Evolutionary conservation across 2,797 vertebrate species (phyloP).

Genomic region (Chaunax sp.): DNA sequence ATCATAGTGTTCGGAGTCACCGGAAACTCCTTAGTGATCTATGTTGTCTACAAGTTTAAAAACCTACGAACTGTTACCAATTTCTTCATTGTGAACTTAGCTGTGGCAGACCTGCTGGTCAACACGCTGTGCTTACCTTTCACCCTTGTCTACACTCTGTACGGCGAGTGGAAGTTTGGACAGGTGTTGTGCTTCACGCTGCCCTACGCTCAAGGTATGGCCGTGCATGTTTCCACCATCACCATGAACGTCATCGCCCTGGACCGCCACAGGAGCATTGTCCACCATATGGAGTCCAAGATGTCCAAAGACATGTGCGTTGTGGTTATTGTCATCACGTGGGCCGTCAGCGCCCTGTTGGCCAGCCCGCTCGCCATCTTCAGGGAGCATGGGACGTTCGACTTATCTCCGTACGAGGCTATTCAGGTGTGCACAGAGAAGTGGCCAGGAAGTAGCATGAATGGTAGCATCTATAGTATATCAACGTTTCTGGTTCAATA

Average conservation of each 20-base stretch:
- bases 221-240: constrained; percentile 94
- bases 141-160: constrained; percentile 91
- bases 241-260: constrained; percentile 94
- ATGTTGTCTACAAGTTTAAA: constrained; percentile 92
- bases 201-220: constrained; percentile 92
- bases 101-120: constrained; percentile 93
- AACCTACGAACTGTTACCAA: constrained; percentile 94
- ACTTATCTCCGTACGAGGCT: constrained; percentile 85
- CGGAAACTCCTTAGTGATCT: constrained; percentile 94
- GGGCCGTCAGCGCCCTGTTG: constrained; percentile 90
- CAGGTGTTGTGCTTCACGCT: constrained; percentile 89
- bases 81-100: constrained; percentile 95
- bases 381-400: constrained; percentile 89
- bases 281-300: constrained; percentile 93
- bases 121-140: constrained; percentile 94
- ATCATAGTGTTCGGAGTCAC: constrained; percentile 94
- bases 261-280: constrained; percentile 93
- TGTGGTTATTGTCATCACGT: constrained; percentile 89
- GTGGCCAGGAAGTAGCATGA: constrained; percentile 89
- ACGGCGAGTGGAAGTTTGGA: constrained; percentile 90
- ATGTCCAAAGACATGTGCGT: constrained; percentile 92
- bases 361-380: constrained; percentile 96
- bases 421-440: constrained; percentile 92
- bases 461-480: constrained; percentile 91
- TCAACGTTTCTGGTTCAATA: constrained; percentile 92